Base-by-base conservation (phyloP, 2,113 vertebrate genomes). In the Oncorhynchus clarkii region DNA sequence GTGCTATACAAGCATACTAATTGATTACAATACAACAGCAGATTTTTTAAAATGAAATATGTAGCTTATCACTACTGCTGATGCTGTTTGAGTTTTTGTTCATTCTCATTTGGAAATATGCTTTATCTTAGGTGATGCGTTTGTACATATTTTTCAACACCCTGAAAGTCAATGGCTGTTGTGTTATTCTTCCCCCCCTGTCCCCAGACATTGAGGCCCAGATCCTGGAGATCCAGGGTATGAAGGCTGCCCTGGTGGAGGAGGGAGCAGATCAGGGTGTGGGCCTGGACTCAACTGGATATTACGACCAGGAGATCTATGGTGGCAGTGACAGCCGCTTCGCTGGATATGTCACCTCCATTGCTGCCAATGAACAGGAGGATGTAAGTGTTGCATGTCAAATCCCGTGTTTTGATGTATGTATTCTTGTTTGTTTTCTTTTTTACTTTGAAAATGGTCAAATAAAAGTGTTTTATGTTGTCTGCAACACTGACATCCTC, bases 241-340 rank as follows among this genome's bases (percentile, higher is more conserved):
- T 96, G 93, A 99, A 99, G 86, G 95, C 96, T 65, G 92, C 94
- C 84, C 95, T 97, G 86, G 68, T 83, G 78, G 92, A 93, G 80
- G 96, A 97, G 82, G 96, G 95, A 83, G 96, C 95, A 83, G 94
- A 95, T 2, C 94, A 98, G 88, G 97, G 97, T 76, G 98, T 99
- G 68, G 97, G 97, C 76, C 95, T 99, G 59, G 97, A 96, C 88
- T 99, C 97, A 71, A 99, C 98, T 45, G 98, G 98, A 16, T 98
- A 97, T 78, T 99, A 94, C 67, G 98, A 99, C 84, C 97, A 98
- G 88, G 98, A 99, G 87, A 99, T 99, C 84, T 99, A 99, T 51
- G 98, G 96, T 60, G 98, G 98, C 83, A 99, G 95, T 62, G 98
- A 99, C 86, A 99, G 97, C 84, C 95, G 98, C 67, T 99, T 99